These are phyloP conservation scores for Brotula barbata DNA, from an alignment of 2,797 vertebrate species.

Conservation along the genomic window DNA sequence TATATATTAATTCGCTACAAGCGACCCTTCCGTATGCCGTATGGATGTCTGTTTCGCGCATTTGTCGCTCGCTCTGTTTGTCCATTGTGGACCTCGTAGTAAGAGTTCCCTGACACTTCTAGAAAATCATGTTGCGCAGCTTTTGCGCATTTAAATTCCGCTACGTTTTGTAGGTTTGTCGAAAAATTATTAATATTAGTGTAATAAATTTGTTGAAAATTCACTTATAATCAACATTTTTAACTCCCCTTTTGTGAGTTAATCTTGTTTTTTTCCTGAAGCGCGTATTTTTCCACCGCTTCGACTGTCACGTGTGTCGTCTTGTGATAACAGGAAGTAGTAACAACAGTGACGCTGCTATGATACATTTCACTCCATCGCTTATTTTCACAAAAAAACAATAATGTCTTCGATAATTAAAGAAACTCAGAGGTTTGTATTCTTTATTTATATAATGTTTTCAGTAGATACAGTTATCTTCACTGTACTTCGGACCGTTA, in stretches of 20 bases:
- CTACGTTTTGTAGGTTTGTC: no score
- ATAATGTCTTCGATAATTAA: slow-evolving; percentile 78
- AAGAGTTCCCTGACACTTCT: neutral
- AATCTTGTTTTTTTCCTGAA: neutral
- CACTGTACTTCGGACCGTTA: neutral
- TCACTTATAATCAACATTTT: no score
- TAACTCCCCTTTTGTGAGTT: no score
- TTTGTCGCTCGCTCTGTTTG: slow-evolving; percentile 28
- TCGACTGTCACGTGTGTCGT: slow-evolving; percentile 49
- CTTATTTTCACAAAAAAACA: neutral
- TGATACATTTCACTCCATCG: slow-evolving; percentile 16
- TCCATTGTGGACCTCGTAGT: slow-evolving; percentile 40
- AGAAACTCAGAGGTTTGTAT: slow-evolving; percentile 77
- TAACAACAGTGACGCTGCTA: slow-evolving; percentile 17
- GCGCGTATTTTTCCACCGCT: slow-evolving; percentile 31
- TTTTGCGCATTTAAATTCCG: slow-evolving; percentile 25
- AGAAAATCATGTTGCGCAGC: slow-evolving; percentile 8
- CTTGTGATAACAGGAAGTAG: slow-evolving; percentile 67
- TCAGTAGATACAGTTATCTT: neutral
- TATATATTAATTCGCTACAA: no score
- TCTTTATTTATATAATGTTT: neutral
- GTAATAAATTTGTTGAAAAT: no score
- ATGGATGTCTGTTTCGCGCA: neutral
- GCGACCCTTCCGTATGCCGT: no score
- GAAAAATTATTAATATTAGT: no score